A percentile compares a stretch with the other conserved stretches of the same genome.
phyloP scores from a whole-genome alignment of 1,140 invertebrate species.

The Hypsibius dujardini region DNA sequence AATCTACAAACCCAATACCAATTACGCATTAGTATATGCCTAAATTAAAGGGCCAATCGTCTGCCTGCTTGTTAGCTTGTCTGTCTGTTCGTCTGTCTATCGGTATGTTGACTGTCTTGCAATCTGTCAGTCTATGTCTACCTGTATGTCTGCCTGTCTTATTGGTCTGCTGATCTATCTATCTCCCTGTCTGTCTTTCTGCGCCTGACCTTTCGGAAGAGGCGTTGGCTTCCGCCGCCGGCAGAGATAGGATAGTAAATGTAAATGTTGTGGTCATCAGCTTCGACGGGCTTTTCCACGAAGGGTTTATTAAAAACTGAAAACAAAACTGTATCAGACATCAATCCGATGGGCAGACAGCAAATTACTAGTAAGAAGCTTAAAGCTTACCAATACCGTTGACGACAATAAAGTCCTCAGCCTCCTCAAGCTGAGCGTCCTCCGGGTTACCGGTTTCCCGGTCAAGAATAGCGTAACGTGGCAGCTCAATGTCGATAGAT shows the following conservation, averaged over 20 bases:
- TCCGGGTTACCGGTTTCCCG: slow-evolving; percentile 66
- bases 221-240: not conserved
- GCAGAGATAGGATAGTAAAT: slow-evolving; percentile 48
- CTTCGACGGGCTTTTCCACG: not conserved
- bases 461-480: slow-evolving; percentile 87
- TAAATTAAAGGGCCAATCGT: too few species aligned
- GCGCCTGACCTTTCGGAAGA: not conserved
- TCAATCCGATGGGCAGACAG: too few species aligned
- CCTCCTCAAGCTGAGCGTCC: slow-evolving; percentile 3
- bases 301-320: not conserved
- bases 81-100: too few species aligned
- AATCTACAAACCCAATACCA: slow-evolving; percentile 64
- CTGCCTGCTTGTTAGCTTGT: too few species aligned
- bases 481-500: slow-evolving; percentile 86
- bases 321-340: not conserved
- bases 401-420: slow-evolving; percentile 9
- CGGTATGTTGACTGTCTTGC: too few species aligned
- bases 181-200: not conserved
- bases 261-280: slow-evolving; percentile 52
- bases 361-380: too few species aligned
- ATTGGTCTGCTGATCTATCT: too few species aligned
- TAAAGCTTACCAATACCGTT: not conserved
- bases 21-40: too few species aligned
- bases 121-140: too few species aligned
- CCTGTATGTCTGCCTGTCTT: too few species aligned